Conservation (phyloP, 2,113 vertebrate genomes). For the Myocastor coypus region DNA sequence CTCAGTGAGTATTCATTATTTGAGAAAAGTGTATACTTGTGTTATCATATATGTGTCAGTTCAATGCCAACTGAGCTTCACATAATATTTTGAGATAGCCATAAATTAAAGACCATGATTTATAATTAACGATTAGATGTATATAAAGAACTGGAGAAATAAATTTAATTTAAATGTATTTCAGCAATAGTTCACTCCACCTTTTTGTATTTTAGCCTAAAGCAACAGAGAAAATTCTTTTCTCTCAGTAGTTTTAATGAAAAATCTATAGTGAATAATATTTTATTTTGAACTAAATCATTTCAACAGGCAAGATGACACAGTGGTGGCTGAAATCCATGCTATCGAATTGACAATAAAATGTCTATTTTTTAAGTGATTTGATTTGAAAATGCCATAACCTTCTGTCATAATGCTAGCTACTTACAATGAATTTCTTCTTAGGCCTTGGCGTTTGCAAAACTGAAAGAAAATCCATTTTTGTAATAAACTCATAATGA, state of each 20-base stretch:
- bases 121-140: slow-evolving; percentile 49
- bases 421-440: slow-evolving; percentile 74
- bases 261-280: slow-evolving; percentile 65
- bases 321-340: slow-evolving; percentile 67
- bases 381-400: slow-evolving; percentile 70
- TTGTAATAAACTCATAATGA: slow-evolving; percentile 59
- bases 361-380: slow-evolving; percentile 55
- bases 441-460: slow-evolving; percentile 66
- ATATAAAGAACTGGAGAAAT: slow-evolving; percentile 10
- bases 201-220: slow-evolving; percentile 40
- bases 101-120: slow-evolving; percentile 41
- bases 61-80: slow-evolving; percentile 20
- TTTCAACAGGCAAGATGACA: slow-evolving; percentile 32
- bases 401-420: slow-evolving; percentile 44
- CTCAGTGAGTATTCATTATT: background rate
- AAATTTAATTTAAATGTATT: slow-evolving; percentile 40
- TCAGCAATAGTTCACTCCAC: background rate
- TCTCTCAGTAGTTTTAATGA: slow-evolving; percentile 60
- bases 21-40: background rate
- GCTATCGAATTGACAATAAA: slow-evolving; percentile 67
- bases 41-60: background rate
- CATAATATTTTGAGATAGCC: background rate
- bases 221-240: slow-evolving; percentile 45
- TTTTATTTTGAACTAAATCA: slow-evolving; percentile 70
- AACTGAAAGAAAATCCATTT: slow-evolving; percentile 77